Evolutionary conservation across 2,888 invertebrate species (phyloP), one percentile per base, ranked within the genome.

Genomic region (Tiphia femorata): DNA sequence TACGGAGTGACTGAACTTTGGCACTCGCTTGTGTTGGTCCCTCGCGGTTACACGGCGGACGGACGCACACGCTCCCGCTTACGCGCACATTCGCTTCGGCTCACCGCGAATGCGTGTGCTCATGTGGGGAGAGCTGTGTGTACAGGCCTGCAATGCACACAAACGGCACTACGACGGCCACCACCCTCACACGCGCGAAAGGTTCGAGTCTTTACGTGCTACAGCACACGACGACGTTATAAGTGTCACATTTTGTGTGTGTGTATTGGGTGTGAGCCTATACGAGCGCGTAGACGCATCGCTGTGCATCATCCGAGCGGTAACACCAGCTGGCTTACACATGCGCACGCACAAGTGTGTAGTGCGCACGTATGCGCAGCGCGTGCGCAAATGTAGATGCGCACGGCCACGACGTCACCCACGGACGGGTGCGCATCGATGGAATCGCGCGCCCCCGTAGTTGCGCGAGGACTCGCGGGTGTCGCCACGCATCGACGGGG

Each of bases 1-100:
- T 82, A 82, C 79, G 77, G 77, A 82, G 82, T 83, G 82, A 83
- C 76, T 82, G 83, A 83, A 82, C 83, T 81, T 80, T 82, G 75
- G 64, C 67, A 72, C 65, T 55, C n/a, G 67, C 55, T 70, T 52
- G 79, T 79, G 75, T 77, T 75, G 72, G 64, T 56, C 43, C n/a
- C n/a, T n/a, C n/a, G n/a, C n/a, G n/a, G n/a, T n/a, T n/a, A n/a
- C n/a, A 47, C 47, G 48, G 35, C 4, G 12, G 4, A 5, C 7
- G 55, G 30, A 42, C 38, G 48, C n/a, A n/a, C n/a, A n/a, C n/a
- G n/a, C n/a, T n/a, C n/a, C n/a, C n/a, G n/a, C n/a, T n/a, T n/a
- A n/a, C n/a, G n/a, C n/a, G n/a, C n/a, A n/a, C n/a, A n/a, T n/a
- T n/a, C n/a, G n/a, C n/a, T n/a, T n/a, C n/a, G n/a, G n/a, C n/a